These are phyloP conservation scores for Micrastur ruficollis DNA, from an alignment of 2,797 vertebrate genomes.

Conservation along the genomic window DNA sequence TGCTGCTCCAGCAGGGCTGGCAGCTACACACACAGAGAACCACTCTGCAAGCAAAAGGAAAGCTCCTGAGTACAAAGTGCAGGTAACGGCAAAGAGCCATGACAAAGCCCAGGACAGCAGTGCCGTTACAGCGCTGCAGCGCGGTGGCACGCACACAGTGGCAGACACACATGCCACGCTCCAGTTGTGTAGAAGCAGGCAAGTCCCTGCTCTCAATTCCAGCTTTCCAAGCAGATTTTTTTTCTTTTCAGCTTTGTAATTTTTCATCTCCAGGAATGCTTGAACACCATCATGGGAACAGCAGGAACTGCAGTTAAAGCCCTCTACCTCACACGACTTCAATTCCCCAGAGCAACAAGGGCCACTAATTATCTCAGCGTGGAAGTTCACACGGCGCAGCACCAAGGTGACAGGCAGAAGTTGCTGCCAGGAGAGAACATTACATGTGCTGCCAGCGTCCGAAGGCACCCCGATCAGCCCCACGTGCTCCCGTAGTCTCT, in stretches of 20 bases:
- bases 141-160: accelerated
- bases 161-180: accelerated
- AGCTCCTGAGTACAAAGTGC: background rate
- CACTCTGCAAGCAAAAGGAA: background rate
- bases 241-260: background rate
- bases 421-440: background rate
- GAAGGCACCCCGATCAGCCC: background rate
- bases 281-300: background rate
- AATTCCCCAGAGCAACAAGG: background rate
- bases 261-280: background rate
- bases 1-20: background rate
- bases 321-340: background rate
- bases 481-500: background rate
- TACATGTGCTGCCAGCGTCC: accelerated
- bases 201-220: background rate
- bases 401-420: background rate
- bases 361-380: background rate
- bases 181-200: background rate
- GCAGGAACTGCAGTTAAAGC: background rate
- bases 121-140: accelerated
- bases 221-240: background rate
- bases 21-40: background rate
- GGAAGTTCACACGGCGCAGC: background rate
- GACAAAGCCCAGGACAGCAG: background rate
- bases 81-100: background rate